A percentile compares a stretch with the other conserved stretches of the same genome.
phyloP scores from a whole-genome alignment of 2,113 vertebrate species.

The Butorides virescens region DNA sequence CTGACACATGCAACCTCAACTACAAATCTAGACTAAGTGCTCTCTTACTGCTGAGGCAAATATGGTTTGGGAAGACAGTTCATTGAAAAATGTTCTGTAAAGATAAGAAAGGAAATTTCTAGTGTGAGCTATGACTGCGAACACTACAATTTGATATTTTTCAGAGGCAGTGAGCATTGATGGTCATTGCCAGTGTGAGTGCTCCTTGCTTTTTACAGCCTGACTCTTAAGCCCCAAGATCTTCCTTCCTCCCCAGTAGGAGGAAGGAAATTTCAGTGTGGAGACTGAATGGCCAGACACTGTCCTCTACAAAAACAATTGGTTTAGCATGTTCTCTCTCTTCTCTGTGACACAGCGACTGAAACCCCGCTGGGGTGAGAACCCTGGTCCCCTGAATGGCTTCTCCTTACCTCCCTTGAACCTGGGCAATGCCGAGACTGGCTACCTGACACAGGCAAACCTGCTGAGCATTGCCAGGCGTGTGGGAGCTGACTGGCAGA shows the following conservation, averaged over 20 bases:
- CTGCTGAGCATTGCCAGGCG: constrained; percentile 87
- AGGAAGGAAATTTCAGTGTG: neutral
- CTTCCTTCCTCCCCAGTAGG: neutral
- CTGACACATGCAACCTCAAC: neutral
- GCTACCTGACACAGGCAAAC: constrained; percentile 93
- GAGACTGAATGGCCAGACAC: neutral
- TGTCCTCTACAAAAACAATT: neutral
- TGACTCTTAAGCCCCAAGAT: neutral
- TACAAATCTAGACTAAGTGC: neutral
- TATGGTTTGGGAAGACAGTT: neutral
- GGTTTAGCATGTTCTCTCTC: neutral
- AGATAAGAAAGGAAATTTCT: neutral
- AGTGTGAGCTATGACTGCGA: neutral
- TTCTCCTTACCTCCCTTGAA: constrained; percentile 81
- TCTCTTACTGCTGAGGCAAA: neutral
- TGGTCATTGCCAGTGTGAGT: neutral
- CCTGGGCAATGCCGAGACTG: constrained; percentile 90
- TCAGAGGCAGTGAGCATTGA: neutral
- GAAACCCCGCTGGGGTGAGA: neutral
- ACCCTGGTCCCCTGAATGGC: neutral
- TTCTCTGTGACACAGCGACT: constrained; percentile 58
- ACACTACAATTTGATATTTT: neutral
- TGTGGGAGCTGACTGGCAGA: constrained; percentile 87
- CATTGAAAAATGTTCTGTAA: neutral
- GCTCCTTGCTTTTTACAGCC: neutral